Conservation (phyloP, 2,888 invertebrate genomes). For the Epinotia brunnichana region DNA sequence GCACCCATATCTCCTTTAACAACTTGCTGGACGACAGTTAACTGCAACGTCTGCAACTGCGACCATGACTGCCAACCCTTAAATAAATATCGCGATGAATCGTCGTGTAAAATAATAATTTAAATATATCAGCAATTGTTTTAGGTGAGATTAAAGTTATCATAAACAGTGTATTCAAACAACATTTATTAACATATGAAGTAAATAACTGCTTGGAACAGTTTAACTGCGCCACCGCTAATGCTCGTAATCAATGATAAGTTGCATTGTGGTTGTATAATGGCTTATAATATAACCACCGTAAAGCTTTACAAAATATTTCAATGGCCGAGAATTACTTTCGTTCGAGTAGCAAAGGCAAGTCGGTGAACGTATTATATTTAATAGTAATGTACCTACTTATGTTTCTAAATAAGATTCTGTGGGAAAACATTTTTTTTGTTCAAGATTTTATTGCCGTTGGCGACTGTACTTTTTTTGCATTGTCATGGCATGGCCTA, state of each 20-base stretch:
- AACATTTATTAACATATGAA: neutral
- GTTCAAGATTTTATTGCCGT: no score
- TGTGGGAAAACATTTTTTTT: no score
- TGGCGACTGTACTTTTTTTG: no score
- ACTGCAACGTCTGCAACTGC: no score
- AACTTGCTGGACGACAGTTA: no score
- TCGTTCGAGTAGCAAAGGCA: neutral
- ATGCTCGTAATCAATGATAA: conserved; percentile 42
- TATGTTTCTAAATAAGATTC: no score
- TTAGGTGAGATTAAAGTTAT: neutral
- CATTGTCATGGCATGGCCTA: no score
- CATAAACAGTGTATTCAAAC: neutral
- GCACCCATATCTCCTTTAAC: no score
- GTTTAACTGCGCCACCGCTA: conserved; percentile 18
- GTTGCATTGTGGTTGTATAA: conserved; percentile 38
- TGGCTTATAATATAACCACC: conserved; percentile 22
- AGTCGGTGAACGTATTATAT: neutral
- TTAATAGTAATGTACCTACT: no score
- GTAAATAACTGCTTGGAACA: conserved; percentile 9
- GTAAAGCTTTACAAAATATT: conserved; percentile 19
- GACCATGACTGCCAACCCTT: no score
- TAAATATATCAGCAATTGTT: neutral
- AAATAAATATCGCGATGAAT: no score
- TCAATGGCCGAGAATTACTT: neutral
- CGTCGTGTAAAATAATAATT: no score